phyloP scores from a whole-genome alignment of 2,797 vertebrate genomes.

The Sarcoramphus papa region DNA sequence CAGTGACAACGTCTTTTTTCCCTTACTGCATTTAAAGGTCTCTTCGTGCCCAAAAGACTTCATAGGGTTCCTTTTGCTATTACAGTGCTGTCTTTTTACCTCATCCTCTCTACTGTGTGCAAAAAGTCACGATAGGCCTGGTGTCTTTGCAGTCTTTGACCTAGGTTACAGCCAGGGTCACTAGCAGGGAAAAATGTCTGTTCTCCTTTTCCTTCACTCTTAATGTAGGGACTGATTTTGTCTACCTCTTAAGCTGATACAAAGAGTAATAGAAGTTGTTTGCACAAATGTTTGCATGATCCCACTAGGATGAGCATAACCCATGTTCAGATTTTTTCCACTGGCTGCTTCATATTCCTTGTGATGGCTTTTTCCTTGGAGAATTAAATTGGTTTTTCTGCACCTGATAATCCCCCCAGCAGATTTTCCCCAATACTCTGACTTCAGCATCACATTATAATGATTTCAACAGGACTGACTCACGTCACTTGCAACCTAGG shows the following conservation, averaged over 20 bases:
- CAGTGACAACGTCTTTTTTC: not conserved
- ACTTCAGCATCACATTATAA: conserved; percentile 13
- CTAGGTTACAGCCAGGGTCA: not conserved
- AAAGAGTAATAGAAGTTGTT: not conserved
- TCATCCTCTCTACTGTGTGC: not conserved
- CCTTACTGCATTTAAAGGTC: not conserved
- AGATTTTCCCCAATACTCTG: not conserved
- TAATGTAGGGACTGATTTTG: not conserved
- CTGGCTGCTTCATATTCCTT: not conserved
- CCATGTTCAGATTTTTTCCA: not conserved
- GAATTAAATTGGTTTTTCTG: not conserved
- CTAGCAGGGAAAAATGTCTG: not conserved
- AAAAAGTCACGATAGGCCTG: not conserved
- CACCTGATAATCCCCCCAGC: not conserved
- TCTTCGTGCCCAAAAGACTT: not conserved
- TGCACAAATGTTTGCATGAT: not conserved
- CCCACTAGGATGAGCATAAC: not conserved
- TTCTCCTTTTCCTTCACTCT: not conserved
- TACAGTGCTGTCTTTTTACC: not conserved
- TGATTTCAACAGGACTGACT: conserved; percentile 13
- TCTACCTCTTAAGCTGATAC: not conserved
- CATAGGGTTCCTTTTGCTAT: not conserved
- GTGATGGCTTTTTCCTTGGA: not conserved
- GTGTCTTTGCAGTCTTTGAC: not conserved
- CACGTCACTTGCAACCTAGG: conserved; percentile 2